Conservation (phyloP, 2,113 vertebrate genomes). For the Oxyruncus cristatus region DNA sequence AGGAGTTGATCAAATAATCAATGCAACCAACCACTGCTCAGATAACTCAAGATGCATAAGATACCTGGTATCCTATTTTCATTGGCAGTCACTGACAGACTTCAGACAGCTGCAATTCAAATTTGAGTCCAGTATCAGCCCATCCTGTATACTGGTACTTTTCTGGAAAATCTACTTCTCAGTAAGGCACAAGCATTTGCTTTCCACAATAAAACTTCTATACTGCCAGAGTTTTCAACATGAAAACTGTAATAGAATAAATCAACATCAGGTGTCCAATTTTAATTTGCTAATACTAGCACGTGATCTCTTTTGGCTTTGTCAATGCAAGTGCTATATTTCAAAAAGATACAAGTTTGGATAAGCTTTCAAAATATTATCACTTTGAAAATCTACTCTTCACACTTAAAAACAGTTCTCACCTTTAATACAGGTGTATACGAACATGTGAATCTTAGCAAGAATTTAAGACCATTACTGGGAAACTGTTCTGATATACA, state of each 20-base stretch:
- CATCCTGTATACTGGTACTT: background rate
- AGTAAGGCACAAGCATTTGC: background rate
- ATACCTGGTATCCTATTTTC: background rate
- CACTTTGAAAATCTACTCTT: background rate
- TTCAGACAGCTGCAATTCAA: background rate
- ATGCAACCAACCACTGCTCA: background rate
- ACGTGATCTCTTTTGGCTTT: background rate
- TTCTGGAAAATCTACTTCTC: background rate
- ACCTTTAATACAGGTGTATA: background rate
- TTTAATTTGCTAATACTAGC: background rate
- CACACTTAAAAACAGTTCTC: background rate
- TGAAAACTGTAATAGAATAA: background rate
- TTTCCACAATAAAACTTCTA: background rate
- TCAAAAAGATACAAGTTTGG: background rate
- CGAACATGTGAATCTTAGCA: background rate
- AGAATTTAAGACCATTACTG: background rate
- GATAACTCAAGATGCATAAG: background rate
- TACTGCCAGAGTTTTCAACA: background rate
- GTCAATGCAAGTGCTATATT: background rate
- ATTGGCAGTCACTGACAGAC: background rate
- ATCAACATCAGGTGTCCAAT: background rate
- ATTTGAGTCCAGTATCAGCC: background rate
- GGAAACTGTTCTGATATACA: background rate
- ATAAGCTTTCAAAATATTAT: background rate
- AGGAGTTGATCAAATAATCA: background rate